Evolutionary conservation across 2,888 invertebrate species (phyloP).

Genomic region (Apeira syringaria): DNA sequence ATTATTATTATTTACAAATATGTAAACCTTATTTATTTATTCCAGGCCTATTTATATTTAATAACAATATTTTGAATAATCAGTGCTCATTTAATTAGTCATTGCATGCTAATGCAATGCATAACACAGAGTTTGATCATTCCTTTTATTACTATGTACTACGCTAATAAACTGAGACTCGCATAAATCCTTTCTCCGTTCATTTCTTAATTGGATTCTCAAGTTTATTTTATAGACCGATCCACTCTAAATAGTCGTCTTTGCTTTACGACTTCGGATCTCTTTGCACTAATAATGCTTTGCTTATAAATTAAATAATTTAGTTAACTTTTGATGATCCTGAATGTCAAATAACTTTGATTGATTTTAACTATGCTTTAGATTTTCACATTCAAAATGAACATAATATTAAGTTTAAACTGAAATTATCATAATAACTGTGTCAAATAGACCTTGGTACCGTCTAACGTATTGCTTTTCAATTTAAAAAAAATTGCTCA

Average conservation of each 20-base stretch:
- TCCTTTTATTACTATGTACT: conserved; percentile 64
- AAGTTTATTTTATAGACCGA: conserved; percentile 75
- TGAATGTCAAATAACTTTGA: too few species aligned
- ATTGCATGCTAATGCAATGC: conserved; percentile 39
- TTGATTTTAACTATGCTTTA: too few species aligned
- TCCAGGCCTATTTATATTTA: too few species aligned
- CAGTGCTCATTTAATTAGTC: conserved; percentile 40
- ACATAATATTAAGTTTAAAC: too few species aligned
- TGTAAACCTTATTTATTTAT: too few species aligned
- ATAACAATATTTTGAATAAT: too few species aligned
- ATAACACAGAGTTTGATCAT: conserved; percentile 49
- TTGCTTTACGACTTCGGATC: conserved; percentile 66
- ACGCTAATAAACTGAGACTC: conserved; percentile 66
- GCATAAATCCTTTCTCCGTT: conserved; percentile 68
- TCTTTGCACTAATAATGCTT: conserved; percentile 44
- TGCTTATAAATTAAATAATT: conserved; percentile 21
- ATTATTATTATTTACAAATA: too few species aligned
- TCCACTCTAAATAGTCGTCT: conserved; percentile 63
- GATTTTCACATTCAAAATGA: too few species aligned
- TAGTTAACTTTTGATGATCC: conserved; percentile 10
- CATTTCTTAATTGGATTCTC: conserved; percentile 79
- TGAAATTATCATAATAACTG: too few species aligned
- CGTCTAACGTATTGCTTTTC: too few species aligned
- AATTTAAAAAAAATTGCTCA: too few species aligned
- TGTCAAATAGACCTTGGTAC: too few species aligned